Conservation (phyloP, 2,113 vertebrate species). For the Tragelaphus strepsiceros region DNA sequence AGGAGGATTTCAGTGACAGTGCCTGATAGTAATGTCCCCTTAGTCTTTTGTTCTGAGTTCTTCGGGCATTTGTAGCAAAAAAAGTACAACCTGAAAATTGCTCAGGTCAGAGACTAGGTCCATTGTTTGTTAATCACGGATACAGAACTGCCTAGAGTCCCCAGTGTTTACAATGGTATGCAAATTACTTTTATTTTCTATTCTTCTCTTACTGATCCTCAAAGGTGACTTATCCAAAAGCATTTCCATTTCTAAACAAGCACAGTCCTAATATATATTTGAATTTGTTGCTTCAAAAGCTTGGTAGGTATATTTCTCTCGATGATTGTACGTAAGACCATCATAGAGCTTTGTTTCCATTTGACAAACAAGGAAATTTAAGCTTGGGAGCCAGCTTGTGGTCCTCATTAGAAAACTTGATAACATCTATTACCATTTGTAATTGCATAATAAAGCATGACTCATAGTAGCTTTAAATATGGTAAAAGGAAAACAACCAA, state of each 20-base stretch:
- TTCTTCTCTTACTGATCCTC: not conserved
- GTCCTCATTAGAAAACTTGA: not conserved
- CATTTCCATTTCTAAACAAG: constrained; percentile 40
- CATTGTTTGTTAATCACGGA: constrained; percentile 31
- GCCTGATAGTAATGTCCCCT: not conserved
- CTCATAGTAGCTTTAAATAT: not conserved
- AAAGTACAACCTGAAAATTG: constrained; percentile 4
- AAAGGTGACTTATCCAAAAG: constrained; percentile 15
- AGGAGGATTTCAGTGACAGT: constrained; percentile 46
- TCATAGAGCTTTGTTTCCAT: not conserved
- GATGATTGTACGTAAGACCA: not conserved
- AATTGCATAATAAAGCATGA: not conserved
- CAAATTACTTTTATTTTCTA: constrained; percentile 50
- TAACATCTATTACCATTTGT: not conserved
- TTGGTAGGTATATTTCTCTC: not conserved
- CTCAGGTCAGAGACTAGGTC: constrained; percentile 43
- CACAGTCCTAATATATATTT: not conserved
- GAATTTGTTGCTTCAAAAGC: not conserved
- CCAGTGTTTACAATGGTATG: constrained; percentile 30
- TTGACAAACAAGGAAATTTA: not conserved
- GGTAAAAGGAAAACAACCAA: not conserved
- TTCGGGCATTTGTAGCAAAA: constrained; percentile 17
- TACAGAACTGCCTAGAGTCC: not conserved
- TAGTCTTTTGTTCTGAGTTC: constrained; percentile 13
- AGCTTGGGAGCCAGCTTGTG: not conserved